These are phyloP conservation scores for Caenorhabditis latens DNA, from an alignment of 1,140 invertebrate genomes.

Conservation along the genomic window DNA sequence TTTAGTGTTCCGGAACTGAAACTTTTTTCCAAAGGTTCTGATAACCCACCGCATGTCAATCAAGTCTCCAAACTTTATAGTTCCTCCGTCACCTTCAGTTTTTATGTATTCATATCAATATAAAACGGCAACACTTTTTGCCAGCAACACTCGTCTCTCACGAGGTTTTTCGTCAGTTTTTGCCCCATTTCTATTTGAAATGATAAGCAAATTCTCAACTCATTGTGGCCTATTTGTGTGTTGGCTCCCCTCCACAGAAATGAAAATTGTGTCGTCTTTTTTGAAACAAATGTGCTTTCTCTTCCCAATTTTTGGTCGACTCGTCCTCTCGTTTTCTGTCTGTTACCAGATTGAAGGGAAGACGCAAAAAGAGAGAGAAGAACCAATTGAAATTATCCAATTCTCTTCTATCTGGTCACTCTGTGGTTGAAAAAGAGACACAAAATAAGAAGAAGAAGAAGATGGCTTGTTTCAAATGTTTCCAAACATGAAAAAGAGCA, in stretches of 20 bases:
- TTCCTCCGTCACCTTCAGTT: not conserved
- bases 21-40: too few species aligned
- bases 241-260: not conserved
- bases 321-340: not conserved
- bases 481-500: not conserved
- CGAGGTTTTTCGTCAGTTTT: conserved; percentile 29
- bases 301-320: conserved; percentile 35
- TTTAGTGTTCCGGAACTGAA: too few species aligned
- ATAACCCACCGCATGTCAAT: too few species aligned
- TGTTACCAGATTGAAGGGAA: not conserved
- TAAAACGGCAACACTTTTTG: conserved; percentile 26
- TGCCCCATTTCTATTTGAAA: not conserved
- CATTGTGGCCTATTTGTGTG: not conserved
- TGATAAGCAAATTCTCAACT: not conserved
- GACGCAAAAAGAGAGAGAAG: not conserved
- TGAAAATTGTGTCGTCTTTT: not conserved
- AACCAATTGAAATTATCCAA: conserved; percentile 53
- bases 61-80: too few species aligned
- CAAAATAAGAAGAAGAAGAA: too few species aligned
- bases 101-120: not conserved
- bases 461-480: conserved; percentile 3
- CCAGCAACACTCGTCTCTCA: not conserved
- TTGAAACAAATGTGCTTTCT: not conserved
- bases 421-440: too few species aligned
- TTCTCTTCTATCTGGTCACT: not conserved